These are phyloP conservation scores for Pseudomyrmex dendroicus DNA, from an alignment of 1,140 invertebrate species.

Conservation along the genomic window DNA sequence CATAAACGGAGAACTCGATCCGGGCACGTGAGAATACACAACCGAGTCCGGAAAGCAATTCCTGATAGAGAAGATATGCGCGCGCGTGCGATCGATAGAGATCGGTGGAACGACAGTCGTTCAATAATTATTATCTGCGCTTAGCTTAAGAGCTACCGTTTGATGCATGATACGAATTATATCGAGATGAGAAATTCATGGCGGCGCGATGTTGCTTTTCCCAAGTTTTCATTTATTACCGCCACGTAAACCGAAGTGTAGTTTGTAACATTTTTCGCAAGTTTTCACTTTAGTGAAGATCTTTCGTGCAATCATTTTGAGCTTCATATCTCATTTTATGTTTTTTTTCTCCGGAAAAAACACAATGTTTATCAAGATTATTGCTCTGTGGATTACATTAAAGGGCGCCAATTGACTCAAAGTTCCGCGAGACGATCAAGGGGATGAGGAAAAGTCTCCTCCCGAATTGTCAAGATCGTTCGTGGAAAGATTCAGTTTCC, in stretches of 20 bases:
- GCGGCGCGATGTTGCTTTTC: no score
- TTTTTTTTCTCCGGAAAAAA: neutral
- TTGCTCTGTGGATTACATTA: neutral
- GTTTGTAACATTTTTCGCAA: slow-evolving; percentile 10
- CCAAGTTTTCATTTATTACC: slow-evolving; percentile 50
- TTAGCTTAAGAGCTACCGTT: slow-evolving; percentile 35
- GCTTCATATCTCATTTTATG: neutral
- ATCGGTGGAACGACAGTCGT: neutral
- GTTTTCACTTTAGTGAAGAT: neutral
- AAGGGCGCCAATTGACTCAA: slow-evolving; percentile 6
- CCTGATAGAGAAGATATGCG: neutral
- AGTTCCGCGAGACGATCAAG: neutral
- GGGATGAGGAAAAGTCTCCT: no score
- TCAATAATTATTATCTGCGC: slow-evolving; percentile 36
- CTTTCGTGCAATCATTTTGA: neutral
- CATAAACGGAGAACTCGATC: slow-evolving; percentile 32
- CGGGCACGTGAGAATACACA: neutral
- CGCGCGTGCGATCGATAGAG: slow-evolving; percentile 13
- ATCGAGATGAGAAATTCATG: slow-evolving; percentile 3
- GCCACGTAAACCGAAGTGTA: neutral
- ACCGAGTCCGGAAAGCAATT: neutral
- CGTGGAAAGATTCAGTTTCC: neutral
- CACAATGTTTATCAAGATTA: neutral
- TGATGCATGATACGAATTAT: slow-evolving; percentile 22
- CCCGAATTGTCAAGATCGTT: neutral